Conservation (phyloP, 2,888 invertebrate species). For the Orthonychiurus folsomi region DNA sequence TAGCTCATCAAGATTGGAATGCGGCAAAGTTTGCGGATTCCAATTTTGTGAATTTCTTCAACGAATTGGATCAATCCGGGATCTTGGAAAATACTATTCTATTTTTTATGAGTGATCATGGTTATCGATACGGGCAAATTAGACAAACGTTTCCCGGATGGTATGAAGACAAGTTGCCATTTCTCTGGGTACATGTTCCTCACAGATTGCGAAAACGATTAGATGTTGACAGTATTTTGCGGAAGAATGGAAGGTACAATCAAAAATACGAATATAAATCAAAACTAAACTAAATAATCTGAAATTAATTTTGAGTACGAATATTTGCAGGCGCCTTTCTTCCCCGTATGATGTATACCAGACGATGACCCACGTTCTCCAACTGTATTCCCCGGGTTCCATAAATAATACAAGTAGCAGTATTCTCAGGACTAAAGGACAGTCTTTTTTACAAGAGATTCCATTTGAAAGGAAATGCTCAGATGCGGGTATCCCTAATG, state of each 20-base stretch:
- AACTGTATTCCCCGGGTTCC: slow-evolving; percentile 14
- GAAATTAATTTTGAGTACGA: no score
- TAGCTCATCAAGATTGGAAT: slow-evolving; percentile 26
- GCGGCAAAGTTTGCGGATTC: slow-evolving; percentile 24
- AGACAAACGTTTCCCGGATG: slow-evolving; percentile 60
- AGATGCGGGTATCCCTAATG: slow-evolving; percentile 27
- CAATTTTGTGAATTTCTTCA: slow-evolving; percentile 21
- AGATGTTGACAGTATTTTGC: no score
- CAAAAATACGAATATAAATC: no score
- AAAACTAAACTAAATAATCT: no score
- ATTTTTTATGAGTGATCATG: slow-evolving; percentile 64
- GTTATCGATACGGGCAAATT: slow-evolving; percentile 60
- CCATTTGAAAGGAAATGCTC: slow-evolving; percentile 21
- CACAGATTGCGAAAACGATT: slow-evolving; percentile 15
- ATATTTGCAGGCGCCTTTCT: slow-evolving; percentile 24
- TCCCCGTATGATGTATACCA: slow-evolving; percentile 32
- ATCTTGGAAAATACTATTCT: slow-evolving; percentile 56
- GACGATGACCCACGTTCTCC: slow-evolving; percentile 29
- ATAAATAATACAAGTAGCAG: slow-evolving; percentile 4
- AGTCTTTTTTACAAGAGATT: slow-evolving; percentile 24
- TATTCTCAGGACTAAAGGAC: slow-evolving; percentile 16
- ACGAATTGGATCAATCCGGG: slow-evolving; percentile 41
- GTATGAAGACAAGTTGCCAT: slow-evolving; percentile 47
- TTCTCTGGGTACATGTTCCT: slow-evolving; percentile 28
- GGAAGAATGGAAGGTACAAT: no score